Conservation (phyloP, 2,888 invertebrate genomes). For the Euplexia lucipara region DNA sequence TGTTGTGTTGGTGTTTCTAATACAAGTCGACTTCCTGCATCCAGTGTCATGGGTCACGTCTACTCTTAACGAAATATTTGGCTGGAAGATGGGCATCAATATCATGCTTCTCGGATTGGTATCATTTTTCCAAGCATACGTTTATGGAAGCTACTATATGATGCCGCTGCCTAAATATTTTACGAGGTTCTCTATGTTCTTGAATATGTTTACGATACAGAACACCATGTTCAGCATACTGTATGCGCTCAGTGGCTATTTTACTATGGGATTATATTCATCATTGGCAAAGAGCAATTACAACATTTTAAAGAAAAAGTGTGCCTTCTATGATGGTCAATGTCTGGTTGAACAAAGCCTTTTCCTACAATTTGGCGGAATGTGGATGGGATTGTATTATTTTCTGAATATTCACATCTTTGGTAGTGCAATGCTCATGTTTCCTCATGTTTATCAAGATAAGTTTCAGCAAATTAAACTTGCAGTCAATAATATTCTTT, state of each 20-base stretch:
- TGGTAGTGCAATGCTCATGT: constrained; percentile 90
- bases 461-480: constrained; percentile 93
- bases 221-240: constrained; percentile 90
- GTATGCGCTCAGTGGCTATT: constrained; percentile 92
- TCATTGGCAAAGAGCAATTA: constrained; percentile 92
- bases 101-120: constrained; percentile 92
- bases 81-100: constrained; percentile 92
- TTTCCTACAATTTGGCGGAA: constrained; percentile 92
- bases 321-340: constrained; percentile 84
- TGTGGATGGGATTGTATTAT: constrained; percentile 92
- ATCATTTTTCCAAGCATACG: constrained; percentile 93
- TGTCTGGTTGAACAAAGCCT: constrained; percentile 93
- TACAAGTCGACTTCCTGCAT: constrained; percentile 92
- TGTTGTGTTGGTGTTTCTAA: constrained; percentile 87
- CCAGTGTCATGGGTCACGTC: constrained; percentile 92
- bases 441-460: constrained; percentile 93
- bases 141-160: constrained; percentile 93
- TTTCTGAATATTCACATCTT: constrained; percentile 91
- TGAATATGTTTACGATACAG: constrained; percentile 92
- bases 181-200: constrained; percentile 93
- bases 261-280: constrained; percentile 93
- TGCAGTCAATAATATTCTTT: constrained; percentile 90
- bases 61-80: constrained; percentile 91
- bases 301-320: constrained; percentile 87
- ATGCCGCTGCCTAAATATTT: constrained; percentile 91